Evolutionary conservation across 2,797 vertebrate genomes (phyloP), one percentile per base, ranked within the genome.

Genomic region (Pachyuromys duprasi): DNA sequence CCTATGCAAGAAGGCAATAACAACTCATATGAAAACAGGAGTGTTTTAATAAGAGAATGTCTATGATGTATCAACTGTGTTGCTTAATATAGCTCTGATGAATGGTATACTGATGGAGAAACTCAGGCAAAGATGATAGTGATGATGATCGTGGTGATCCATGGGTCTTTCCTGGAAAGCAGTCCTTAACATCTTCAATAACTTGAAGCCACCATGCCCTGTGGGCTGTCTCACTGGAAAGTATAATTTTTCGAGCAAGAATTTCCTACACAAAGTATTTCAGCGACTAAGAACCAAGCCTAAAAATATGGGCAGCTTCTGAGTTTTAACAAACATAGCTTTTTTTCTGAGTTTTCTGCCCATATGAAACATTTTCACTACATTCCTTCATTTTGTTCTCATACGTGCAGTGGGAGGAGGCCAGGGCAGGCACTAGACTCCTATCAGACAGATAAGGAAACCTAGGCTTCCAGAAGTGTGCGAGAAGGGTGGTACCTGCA

Each of bases 221-320:
- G 28, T 80, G 86, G 90, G 82, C 86, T 57, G 80, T 1, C 22
- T n/a, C 89, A 76, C 6, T 42, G 60, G 84, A 82, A 94, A 92
- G 55, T 11, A 0, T 17, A 93, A 96, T 69, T 94, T 80, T 63
- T 12, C 31, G 14, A 89, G 76, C 31, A 81, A 96, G 79, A 65
- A 91, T 92, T 79, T 42, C 75, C 45, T 95, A 53, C 80, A n/a
- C 22, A n/a, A 93, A 92, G n/a, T 36, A 90, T n/a, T 93, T 80
- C 83, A 17, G 1, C 24, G 69, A 95, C 24, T 86, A 94, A 91
- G 67, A 92, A 86, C 57, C 12, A 96, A 79, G 36, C 74, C 63
- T 93, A 42, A 88, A 97, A 92, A 55, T 45, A 65, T 4, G 42
- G 33, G 53, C 39, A 94, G 53, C 72, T 95, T 91, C 67, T 92